These are phyloP conservation scores for Gortyna flavago DNA, from an alignment of 2,888 invertebrate genomes.

Conservation along the genomic window DNA sequence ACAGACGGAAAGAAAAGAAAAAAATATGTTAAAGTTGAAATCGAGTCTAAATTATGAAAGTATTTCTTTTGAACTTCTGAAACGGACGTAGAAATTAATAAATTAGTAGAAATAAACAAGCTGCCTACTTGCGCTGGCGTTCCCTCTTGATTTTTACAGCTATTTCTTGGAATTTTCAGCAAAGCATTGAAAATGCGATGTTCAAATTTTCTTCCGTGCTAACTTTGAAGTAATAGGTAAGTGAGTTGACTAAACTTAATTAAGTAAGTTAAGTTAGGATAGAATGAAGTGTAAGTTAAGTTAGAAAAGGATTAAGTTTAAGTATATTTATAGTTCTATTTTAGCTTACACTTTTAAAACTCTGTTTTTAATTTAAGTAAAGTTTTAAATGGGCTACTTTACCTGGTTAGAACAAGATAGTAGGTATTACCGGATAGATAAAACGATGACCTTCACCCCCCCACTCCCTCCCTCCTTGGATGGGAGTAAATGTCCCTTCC, in stretches of 20 bases:
- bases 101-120: background rate
- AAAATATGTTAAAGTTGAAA: no score
- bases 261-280: conserved; percentile 31
- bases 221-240: conserved; percentile 10
- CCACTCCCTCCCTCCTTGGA: no score
- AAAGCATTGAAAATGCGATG: background rate
- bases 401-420: background rate
- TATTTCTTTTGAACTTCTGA: no score
- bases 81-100: background rate
- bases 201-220: background rate
- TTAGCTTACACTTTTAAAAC: conserved; percentile 11
- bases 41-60: no score
- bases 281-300: conserved; percentile 22
- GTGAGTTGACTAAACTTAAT: conserved; percentile 28
- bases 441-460: no score
- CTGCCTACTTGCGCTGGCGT: background rate
- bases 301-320: conserved; percentile 22
- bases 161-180: background rate
- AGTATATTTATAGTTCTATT: conserved; percentile 23
- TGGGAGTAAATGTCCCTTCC: no score
- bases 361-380: conserved; percentile 22
- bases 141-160: background rate
- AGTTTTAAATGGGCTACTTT: conserved; percentile 43
- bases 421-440: conserved; percentile 1
- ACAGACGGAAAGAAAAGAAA: no score